A percentile compares a stretch with the other conserved stretches of the same genome.
Conservation (phyloP, 2,113 vertebrate species). For the Menura novaehollandiae region DNA sequence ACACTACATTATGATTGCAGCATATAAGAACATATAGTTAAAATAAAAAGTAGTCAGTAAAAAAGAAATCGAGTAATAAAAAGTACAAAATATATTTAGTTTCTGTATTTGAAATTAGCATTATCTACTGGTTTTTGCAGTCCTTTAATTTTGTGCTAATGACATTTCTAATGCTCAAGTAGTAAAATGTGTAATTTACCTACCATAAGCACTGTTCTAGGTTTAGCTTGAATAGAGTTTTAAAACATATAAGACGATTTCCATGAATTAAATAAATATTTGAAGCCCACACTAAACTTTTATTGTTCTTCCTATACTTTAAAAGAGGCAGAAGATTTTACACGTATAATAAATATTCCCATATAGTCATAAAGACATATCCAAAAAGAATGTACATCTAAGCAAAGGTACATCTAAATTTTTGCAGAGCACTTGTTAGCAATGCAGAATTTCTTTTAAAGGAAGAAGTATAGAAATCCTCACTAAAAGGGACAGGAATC, state of each 20-base stretch:
- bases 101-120: constrained; percentile 74
- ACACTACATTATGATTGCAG: constrained; percentile 62
- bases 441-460: neutral
- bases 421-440: neutral
- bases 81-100: constrained; percentile 71
- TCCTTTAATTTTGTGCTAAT: constrained; percentile 74
- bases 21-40: constrained; percentile 75
- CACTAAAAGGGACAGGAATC: neutral
- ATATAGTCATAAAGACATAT: neutral
- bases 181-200: constrained; percentile 75
- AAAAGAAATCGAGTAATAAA: constrained; percentile 75
- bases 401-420: neutral
- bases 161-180: constrained; percentile 57
- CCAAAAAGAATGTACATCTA: neutral
- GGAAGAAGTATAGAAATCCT: neutral
- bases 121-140: constrained; percentile 73
- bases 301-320: constrained; percentile 28
- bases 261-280: constrained; percentile 70
- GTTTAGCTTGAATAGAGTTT: constrained; percentile 66
- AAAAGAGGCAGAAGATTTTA: neutral
- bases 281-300: constrained; percentile 47
- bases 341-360: neutral
- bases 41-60: constrained; percentile 77
- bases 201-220: constrained; percentile 62
- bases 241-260: constrained; percentile 66